A percentile compares a stretch with the other conserved stretches of the same genome.
Conservation (phyloP, 2,797 vertebrate genomes). For the Alcedo quadribrachys region DNA sequence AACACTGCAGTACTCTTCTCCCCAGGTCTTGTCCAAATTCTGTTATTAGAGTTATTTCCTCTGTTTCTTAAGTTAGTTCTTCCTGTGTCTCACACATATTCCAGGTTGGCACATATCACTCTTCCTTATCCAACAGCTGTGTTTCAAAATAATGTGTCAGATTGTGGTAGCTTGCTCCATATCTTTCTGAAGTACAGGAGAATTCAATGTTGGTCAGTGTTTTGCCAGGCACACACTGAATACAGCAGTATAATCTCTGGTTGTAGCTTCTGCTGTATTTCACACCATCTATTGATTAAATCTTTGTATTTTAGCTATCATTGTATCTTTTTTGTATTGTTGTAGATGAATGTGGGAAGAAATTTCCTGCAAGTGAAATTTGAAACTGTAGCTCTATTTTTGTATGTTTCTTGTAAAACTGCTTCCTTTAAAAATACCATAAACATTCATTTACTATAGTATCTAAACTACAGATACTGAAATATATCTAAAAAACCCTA, state of each 20-base stretch:
- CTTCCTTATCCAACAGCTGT: background rate
- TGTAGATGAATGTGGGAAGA: background rate
- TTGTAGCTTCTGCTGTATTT: background rate
- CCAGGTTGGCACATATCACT: background rate
- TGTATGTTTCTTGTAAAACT: background rate
- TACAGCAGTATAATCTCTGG: background rate
- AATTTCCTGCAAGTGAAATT: background rate
- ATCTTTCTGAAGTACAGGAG: background rate
- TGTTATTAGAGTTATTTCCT: background rate
- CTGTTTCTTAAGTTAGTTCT: background rate
- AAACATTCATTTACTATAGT: background rate
- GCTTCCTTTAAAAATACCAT: background rate
- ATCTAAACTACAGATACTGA: background rate
- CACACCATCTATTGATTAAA: background rate
- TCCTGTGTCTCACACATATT: background rate
- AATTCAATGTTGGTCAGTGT: background rate
- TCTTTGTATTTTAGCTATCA: background rate
- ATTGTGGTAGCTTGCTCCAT: background rate
- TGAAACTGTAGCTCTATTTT: background rate
- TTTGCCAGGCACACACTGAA: background rate
- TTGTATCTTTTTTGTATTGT: too few relatives aligned
- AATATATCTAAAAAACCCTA: background rate
- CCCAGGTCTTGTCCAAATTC: background rate
- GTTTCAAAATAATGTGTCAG: background rate
- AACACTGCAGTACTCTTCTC: accelerated